A percentile compares a stretch with the other conserved stretches of the same genome.
phyloP scores from a whole-genome alignment of 2,888 invertebrate genomes.

The Oscheius sp. region DNA sequence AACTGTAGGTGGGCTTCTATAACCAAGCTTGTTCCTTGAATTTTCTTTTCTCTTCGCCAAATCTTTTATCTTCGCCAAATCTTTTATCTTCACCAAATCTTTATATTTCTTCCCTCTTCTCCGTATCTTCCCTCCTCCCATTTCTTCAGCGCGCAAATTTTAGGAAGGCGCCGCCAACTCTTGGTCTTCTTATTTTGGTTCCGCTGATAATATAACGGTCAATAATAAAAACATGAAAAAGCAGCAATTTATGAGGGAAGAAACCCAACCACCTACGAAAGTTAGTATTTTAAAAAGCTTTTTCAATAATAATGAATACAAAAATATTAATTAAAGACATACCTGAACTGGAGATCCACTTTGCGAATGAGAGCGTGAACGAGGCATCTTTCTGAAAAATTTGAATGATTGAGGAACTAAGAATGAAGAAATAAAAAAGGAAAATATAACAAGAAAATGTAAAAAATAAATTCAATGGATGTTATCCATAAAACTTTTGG shows the following conservation, averaged over 20 bases:
- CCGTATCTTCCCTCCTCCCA: slow-evolving; percentile 8
- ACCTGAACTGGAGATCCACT: slow-evolving; percentile 14
- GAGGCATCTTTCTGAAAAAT: slow-evolving; percentile 13
- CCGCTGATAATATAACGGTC: neutral
- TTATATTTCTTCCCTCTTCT: slow-evolving; percentile 8
- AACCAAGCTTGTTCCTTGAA: neutral
- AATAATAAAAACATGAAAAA: neutral
- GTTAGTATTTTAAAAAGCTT: neutral
- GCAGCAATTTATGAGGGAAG: neutral
- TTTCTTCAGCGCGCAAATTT: slow-evolving; percentile 12
- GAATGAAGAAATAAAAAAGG: neutral
- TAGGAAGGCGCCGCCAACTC: neutral
- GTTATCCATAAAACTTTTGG: too few species aligned
- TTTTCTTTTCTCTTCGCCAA: slow-evolving; percentile 2
- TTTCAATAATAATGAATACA: neutral
- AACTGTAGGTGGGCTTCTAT: slow-evolving; percentile 8
- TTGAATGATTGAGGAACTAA: too few species aligned
- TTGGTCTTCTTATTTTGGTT: slow-evolving; percentile 18
- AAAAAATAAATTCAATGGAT: too few species aligned
- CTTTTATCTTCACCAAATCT: neutral
- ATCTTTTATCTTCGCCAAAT: neutral
- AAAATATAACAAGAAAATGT: too few species aligned
- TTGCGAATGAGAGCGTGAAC: slow-evolving; percentile 28
- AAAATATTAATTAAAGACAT: slow-evolving; percentile 5
- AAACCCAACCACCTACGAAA: too few species aligned